These are phyloP conservation scores for Fulmarus glacialis DNA, from an alignment of 2,113 vertebrate species.

Conservation along the genomic window DNA sequence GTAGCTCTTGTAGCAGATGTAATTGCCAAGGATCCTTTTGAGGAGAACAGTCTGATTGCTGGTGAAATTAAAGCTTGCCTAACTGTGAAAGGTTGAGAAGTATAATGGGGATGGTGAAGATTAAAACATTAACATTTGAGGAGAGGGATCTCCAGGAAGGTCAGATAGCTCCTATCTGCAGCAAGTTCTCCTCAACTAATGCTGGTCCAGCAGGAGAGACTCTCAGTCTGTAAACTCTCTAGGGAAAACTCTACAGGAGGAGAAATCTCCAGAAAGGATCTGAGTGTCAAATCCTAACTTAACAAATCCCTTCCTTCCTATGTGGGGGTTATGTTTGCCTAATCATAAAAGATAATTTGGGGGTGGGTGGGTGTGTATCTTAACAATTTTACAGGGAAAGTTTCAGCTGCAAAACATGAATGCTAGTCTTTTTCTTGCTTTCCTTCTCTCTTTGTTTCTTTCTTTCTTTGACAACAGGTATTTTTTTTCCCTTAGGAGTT, in stretches of 20 bases:
- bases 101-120: neutral
- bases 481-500: neutral
- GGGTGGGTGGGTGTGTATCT: neutral
- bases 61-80: slow-evolving; percentile 6
- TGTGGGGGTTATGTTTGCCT: neutral
- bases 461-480: neutral
- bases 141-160: neutral
- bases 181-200: neutral
- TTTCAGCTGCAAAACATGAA: neutral
- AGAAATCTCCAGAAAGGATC: neutral
- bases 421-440: neutral
- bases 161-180: neutral
- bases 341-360: neutral
- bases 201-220: neutral
- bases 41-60: neutral
- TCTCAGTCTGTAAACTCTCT: neutral
- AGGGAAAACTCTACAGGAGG: neutral
- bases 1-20: neutral
- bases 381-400: neutral
- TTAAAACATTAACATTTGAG: neutral
- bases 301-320: neutral
- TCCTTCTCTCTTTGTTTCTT: neutral
- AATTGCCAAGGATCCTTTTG: neutral
- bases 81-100: neutral
- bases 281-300: neutral